A percentile compares a stretch with the other conserved stretches of the same genome.
Conservation (phyloP, 2,888 invertebrate species). For the Sabatieria punctata region DNA sequence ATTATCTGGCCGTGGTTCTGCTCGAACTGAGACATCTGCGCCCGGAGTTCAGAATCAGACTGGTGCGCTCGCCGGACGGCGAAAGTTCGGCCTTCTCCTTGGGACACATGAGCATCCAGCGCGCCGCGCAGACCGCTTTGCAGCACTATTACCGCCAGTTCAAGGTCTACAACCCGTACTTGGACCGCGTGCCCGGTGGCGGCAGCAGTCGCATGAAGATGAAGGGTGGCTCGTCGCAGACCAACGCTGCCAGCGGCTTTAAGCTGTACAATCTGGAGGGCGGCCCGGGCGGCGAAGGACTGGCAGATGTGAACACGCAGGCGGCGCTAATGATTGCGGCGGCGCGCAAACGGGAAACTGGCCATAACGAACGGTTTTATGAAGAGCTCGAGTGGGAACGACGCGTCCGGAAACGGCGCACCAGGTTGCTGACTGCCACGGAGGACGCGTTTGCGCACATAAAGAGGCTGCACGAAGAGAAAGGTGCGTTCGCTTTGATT, state of each 20-base stretch:
- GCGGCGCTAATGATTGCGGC: constrained; percentile 54
- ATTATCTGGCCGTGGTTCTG: constrained; percentile 76
- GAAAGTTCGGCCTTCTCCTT: constrained; percentile 70
- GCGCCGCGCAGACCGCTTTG: constrained; percentile 81
- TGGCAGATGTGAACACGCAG: constrained; percentile 45
- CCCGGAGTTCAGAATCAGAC: constrained; percentile 50
- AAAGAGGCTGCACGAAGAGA: constrained; percentile 48
- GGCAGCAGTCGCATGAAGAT: constrained; percentile 10
- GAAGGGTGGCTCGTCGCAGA: constrained; percentile 3
- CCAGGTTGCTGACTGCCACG: constrained; percentile 73
- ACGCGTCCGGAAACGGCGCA: constrained; percentile 70
- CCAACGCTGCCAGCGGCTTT: constrained; percentile 40
- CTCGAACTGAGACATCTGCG: constrained; percentile 81
- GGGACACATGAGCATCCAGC: constrained; percentile 60
- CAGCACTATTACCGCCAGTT: constrained; percentile 92
- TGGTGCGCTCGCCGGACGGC: constrained; percentile 89
- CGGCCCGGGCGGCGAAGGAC: constrained; percentile 15
- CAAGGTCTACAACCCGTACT: constrained; percentile 84
- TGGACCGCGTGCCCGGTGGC: constrained; percentile 58
- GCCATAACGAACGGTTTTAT: constrained; percentile 85
- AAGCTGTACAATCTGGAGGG: constrained; percentile 95
- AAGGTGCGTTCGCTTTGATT: background rate
- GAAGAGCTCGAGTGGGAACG: constrained; percentile 77
- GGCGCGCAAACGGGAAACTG: constrained; percentile 62
- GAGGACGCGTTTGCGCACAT: constrained; percentile 98